A percentile compares a stretch with the other conserved stretches of the same genome.
These are phyloP conservation scores for Propithecus perrieri DNA, from an alignment of 2,797 vertebrate genomes.

Conservation along the genomic window DNA sequence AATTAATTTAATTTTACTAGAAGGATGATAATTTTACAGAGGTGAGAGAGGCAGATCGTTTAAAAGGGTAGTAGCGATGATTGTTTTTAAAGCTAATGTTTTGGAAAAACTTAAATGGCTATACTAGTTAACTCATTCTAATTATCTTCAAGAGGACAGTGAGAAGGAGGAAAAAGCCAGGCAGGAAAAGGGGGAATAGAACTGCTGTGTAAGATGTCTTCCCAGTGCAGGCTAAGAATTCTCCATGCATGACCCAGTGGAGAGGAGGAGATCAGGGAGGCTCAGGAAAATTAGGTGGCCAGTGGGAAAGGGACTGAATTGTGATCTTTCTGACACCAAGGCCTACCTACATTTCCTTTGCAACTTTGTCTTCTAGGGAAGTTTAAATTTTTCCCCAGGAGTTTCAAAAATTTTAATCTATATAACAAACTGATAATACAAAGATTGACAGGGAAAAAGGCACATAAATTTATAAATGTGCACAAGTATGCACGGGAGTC, in stretches of 20 bases:
- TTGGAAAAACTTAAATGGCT: background rate
- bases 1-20: background rate
- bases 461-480: background rate
- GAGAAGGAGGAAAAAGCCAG: background rate
- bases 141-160: background rate
- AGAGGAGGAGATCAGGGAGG: background rate
- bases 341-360: background rate
- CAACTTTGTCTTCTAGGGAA: background rate
- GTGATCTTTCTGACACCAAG: background rate
- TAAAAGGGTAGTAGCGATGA: background rate
- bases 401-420: background rate
- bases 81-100: background rate
- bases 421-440: background rate
- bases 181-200: background rate
- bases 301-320: background rate
- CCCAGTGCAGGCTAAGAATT: background rate
- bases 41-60: background rate
- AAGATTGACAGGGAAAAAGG: background rate
- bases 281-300: background rate
- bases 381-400: background rate
- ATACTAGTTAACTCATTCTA: background rate
- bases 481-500: no score
- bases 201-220: background rate
- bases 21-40: constrained; percentile 1
- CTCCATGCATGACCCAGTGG: background rate